Evolutionary conservation across 2,888 invertebrate genomes (phyloP), one percentile per base, ranked within the genome.

Genomic region (Andrena bicolor): DNA sequence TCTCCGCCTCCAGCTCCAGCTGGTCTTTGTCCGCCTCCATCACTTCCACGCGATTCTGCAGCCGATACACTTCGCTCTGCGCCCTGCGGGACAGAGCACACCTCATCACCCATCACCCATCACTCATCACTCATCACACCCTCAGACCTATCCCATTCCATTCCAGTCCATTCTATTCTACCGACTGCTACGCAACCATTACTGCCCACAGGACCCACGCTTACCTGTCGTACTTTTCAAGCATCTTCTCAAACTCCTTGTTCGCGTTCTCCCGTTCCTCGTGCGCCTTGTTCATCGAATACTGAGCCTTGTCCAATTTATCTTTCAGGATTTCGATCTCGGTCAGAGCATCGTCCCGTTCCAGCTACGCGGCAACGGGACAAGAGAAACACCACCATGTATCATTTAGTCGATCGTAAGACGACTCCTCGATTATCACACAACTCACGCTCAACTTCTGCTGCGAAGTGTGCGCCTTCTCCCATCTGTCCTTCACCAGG

Each of bases 221-320:
- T 94, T 95, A 97, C 97, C 97, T 96, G 95, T 98, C 98, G 94
- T 97, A 98, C 95, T 98, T 98, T 94, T 98, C 98, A 90, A 98
- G 95, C 95, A 98, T 96, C 94, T 98, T 97, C 93, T 98, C 98
- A 93, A 98, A 97, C 94, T 98, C 98, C 94, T 97, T 98, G 95
- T 97, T 97, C 89, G 97, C 96, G 71, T 96, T 96, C 90, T 98
- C 98, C 90, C 97, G 97, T 91, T 98, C 98, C 92, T 98, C 98
- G 86, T 97, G 95, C 30, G 97, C 96, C 94, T 98, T 98, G 92
- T 97, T 97, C 84, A 97, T 95, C 35, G 97, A 95, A 90, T 97
- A 96, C 83, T 98, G 96, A 41, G 97, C 96, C 94, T 98, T 98
- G 87, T 98, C 98, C 80, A 98, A 94, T 94, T 98, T 98, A 81